Conservation (phyloP, 2,797 vertebrate species). For the Phrynocephalus guinanensis region DNA sequence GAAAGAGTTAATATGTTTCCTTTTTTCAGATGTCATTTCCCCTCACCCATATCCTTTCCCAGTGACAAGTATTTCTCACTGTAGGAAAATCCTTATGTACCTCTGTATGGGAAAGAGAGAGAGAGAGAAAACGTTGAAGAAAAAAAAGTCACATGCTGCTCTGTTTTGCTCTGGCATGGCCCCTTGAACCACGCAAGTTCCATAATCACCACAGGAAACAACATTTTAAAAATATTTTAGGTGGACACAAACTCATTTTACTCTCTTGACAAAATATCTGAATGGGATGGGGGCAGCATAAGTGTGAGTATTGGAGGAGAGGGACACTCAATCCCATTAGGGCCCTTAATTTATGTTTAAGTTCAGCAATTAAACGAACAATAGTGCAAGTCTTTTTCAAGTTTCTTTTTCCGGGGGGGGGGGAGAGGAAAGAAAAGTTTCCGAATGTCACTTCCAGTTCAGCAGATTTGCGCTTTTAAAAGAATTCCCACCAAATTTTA, state of each 20-base stretch:
- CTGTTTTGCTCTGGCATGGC: neutral
- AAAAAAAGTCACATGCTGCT: neutral
- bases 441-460: slow-evolving; percentile 73
- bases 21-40: neutral
- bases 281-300: slow-evolving; percentile 46
- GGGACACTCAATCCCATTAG: slow-evolving; percentile 28
- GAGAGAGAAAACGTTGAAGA: no score
- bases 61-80: neutral
- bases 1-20: neutral
- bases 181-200: neutral
- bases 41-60: no score
- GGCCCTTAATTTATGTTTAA: slow-evolving; percentile 60
- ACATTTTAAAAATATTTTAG: neutral
- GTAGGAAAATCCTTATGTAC: neutral
- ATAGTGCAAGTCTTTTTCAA: slow-evolving; percentile 51
- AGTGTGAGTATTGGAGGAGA: neutral
- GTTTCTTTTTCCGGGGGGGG: slow-evolving; percentile 47
- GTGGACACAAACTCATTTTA: neutral
- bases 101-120: neutral
- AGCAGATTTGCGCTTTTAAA: slow-evolving; percentile 63
- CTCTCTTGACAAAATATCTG: slow-evolving; percentile 59
- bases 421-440: slow-evolving; percentile 19
- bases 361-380: slow-evolving; percentile 49
- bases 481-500: slow-evolving; percentile 78
- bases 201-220: neutral